These are phyloP conservation scores for Martes martes DNA, from an alignment of 2,113 vertebrate species.

Conservation along the genomic window DNA sequence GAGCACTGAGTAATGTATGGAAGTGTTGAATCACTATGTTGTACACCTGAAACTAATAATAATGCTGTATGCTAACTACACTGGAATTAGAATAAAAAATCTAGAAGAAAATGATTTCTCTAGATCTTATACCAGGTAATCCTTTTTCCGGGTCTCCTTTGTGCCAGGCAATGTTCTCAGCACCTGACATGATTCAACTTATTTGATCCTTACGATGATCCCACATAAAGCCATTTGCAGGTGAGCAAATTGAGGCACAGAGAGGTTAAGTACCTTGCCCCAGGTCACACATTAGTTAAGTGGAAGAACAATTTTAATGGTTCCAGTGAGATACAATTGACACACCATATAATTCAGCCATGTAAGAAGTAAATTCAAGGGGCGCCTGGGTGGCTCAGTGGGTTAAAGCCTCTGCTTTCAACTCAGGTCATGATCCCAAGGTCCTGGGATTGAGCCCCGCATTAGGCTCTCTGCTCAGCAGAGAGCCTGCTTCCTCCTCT, in stretches of 20 bases:
- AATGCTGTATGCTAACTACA: neutral
- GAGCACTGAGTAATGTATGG: neutral
- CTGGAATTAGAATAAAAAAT: neutral
- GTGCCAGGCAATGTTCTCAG: neutral
- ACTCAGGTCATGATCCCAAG: no score
- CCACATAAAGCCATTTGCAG: neutral
- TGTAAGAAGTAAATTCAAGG: neutral
- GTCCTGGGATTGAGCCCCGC: no score
- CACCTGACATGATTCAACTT: neutral
- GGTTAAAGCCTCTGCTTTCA: no score
- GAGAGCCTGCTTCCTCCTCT: no score
- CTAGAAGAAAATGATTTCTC: neutral
- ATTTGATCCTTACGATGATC: neutral
- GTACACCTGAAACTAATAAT: neutral
- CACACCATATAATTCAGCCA: neutral
- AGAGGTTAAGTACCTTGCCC: neutral
- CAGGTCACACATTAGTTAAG: neutral
- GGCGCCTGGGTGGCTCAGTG: no score
- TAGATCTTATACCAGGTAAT: neutral
- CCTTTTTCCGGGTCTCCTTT: neutral
- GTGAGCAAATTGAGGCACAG: neutral
- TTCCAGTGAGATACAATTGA: neutral
- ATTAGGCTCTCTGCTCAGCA: no score
- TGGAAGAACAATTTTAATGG: neutral
- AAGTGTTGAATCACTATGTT: neutral